Evolutionary conservation across 2,797 vertebrate genomes (phyloP).

Genomic region (Poecile montanus): DNA sequence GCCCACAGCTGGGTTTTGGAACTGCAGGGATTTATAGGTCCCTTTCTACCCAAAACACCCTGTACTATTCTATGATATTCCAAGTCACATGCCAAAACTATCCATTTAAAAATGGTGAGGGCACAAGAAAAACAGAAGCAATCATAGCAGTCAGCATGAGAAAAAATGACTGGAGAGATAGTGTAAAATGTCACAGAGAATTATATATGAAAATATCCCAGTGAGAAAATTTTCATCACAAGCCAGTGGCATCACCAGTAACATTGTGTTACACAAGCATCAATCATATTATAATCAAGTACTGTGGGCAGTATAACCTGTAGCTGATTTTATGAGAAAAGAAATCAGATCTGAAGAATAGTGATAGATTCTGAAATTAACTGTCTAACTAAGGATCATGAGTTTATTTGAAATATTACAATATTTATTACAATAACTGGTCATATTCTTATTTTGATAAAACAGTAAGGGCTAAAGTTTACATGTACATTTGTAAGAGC

Average conservation of each 20-base stretch:
- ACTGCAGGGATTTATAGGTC: neutral
- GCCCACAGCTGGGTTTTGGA: neutral
- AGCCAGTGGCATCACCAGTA: neutral
- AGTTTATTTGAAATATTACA: neutral
- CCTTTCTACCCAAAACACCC: neutral
- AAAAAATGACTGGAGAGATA: neutral
- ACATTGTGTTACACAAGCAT: rapidly evolving
- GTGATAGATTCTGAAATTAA: neutral
- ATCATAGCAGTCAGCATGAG: neutral
- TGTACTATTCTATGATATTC: neutral
- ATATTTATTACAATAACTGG: neutral
- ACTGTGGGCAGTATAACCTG: neutral
- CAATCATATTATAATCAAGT: neutral
- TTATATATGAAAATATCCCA: neutral
- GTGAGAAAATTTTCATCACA: neutral
- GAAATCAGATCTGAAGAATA: neutral
- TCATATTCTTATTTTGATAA: neutral
- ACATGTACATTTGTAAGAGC: neutral
- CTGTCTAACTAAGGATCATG: neutral
- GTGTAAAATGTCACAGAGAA: neutral
- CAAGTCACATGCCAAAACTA: neutral
- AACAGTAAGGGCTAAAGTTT: neutral
- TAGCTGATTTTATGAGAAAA: neutral
- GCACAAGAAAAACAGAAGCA: neutral
- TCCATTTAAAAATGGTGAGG: neutral